Evolutionary conservation across 2,113 vertebrate genomes (phyloP).

Genomic region (Notothenia rossii): DNA sequence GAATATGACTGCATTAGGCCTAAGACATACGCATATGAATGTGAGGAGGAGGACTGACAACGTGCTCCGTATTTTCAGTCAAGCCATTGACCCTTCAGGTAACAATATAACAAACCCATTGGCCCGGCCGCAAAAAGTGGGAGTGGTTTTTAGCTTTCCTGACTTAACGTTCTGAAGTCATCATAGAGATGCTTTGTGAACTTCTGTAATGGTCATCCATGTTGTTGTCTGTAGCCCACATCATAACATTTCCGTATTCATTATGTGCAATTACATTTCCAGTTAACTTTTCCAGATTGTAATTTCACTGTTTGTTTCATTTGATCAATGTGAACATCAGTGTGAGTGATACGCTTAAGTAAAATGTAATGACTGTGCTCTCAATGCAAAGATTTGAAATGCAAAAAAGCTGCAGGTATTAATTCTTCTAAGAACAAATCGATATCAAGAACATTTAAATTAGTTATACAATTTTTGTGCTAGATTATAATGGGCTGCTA

Average conservation of each 20-base stretch:
- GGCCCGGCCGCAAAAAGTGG: no score
- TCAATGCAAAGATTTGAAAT: not conserved
- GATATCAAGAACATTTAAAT: not conserved
- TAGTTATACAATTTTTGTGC: not conserved
- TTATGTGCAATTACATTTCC: not conserved
- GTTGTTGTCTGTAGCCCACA: not conserved
- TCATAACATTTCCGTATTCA: not conserved
- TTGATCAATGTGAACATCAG: not conserved
- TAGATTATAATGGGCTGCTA: not conserved
- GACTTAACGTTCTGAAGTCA: no score
- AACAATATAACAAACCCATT: no score
- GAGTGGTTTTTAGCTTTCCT: no score
- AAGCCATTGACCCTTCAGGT: no score
- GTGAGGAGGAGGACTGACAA: no score
- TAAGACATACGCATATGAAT: no score
- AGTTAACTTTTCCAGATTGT: not conserved
- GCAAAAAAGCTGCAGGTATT: not conserved
- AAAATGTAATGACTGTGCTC: not conserved
- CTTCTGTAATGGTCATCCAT: not conserved
- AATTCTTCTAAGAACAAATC: no score
- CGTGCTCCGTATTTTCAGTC: no score
- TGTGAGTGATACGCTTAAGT: not conserved
- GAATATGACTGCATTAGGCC: no score
- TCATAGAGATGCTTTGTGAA: not conserved
- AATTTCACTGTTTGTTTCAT: not conserved